Evolutionary conservation across 2,797 vertebrate genomes (phyloP), one percentile per base, ranked within the genome.

Genomic region (Coracias cyanogaster): DNA sequence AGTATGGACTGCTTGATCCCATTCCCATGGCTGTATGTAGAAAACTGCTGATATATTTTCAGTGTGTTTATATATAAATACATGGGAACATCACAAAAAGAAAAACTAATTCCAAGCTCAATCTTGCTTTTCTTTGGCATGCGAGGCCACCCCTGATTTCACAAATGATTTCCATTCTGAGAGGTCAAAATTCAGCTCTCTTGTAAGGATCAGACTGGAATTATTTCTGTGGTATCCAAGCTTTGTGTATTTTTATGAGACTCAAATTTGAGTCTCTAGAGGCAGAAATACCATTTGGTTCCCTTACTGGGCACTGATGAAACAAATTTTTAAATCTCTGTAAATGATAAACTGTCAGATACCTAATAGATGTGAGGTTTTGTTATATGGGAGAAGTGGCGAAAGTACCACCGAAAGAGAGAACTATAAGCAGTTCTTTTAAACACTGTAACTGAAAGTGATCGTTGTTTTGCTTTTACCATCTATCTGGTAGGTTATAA

Each of bases 41-140:
- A 82, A 90, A 91, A 80, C 48, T 31, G 5, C 80, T 51, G 64
- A 58, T 37, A 5, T 6, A 28, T 90, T 93, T 95, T 73, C 69
- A 35, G 54, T 31, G 35, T 95, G 86, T 95, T 96, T 96, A 94
- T 62, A 58, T 94, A 31, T 93, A 96, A 96, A 96, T 62, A 94
- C 31, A 29, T 10, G 82, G 14, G 13, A 94, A 72, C 62, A 77
- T 77, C 60, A 86, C 78, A 13, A 15, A n/a, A 71, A 90, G 76
- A 69, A 82, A 8, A 84, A 72, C 7, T 57, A 24, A 76, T 66
- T 89, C 88, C 86, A 83, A 84, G 73, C 82, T 94, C 8, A 2
- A 39, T 95, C 86, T 67, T 94, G 88, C 77, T 84, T 84, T 87
- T 87, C 79, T 80, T 83, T 70, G 57, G 60, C 45, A 8, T 35